Evolutionary conservation across 2,888 invertebrate genomes (phyloP).

Genomic region (Argyresthia albistria): DNA sequence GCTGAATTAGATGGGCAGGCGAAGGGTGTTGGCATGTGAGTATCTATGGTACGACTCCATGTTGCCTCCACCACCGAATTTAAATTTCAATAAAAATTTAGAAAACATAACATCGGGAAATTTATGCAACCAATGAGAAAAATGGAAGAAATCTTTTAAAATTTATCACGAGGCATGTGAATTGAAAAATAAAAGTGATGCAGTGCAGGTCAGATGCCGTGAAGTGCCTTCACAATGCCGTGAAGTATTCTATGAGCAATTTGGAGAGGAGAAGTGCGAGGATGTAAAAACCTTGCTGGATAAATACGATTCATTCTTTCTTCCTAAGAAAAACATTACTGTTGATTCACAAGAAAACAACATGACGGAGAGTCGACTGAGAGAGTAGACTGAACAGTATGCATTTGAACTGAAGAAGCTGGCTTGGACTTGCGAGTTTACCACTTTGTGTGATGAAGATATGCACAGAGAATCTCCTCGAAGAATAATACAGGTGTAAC

Average conservation of each 20-base stretch:
- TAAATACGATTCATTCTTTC: constrained; percentile 13
- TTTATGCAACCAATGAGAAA: constrained; percentile 3
- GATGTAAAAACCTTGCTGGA: constrained; percentile 8
- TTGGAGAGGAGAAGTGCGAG: constrained; percentile 2
- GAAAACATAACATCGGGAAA: constrained; percentile 5
- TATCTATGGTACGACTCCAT: no score
- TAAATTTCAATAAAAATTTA: constrained; percentile 5
- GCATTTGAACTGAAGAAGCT: constrained; percentile 14
- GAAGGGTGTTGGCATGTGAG: no score
- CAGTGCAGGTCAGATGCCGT: constrained; percentile 11
- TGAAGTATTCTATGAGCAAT: constrained; percentile 10
- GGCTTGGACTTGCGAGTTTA: constrained; percentile 15
- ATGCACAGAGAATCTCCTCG: no score
- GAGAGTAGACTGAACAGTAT: constrained; percentile 13
- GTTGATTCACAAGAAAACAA: constrained; percentile 14
- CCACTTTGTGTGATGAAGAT: constrained; percentile 11
- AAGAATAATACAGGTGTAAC: no score
- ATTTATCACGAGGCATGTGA: constrained; percentile 14
- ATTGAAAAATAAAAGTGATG: constrained; percentile 5
- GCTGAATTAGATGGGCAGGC: no score
- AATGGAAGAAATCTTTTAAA: constrained; percentile 4
- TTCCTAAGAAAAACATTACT: constrained; percentile 14
- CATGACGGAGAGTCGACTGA: constrained; percentile 11
- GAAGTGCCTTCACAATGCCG: no score
- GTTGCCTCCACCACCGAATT: constrained; percentile 4